Evolutionary conservation across 2,113 vertebrate species (phyloP).

Genomic region (Osmerus mordax): DNA sequence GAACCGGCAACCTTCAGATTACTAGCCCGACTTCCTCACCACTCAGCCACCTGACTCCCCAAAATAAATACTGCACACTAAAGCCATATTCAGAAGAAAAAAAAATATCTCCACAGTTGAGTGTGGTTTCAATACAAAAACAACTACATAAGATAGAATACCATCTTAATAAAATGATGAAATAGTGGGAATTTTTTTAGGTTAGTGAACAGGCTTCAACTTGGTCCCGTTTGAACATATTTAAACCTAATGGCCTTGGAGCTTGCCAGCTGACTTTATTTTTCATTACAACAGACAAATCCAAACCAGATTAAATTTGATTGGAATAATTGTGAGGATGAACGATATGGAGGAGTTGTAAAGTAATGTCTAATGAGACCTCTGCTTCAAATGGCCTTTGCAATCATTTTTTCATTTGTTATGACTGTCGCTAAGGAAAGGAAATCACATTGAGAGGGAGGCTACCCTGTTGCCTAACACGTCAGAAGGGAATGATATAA

Average conservation of each 20-base stretch:
- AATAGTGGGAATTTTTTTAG: too few species aligned
- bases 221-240: background rate
- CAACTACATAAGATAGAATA: too few species aligned
- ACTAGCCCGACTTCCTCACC: too few species aligned
- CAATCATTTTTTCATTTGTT: slow-evolving; percentile 28
- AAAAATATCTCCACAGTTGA: too few species aligned
- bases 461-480: slow-evolving; percentile 43
- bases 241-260: background rate
- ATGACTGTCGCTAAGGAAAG: slow-evolving; percentile 34
- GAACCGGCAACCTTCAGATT: too few species aligned
- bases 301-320: slow-evolving; percentile 45
- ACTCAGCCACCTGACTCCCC: too few species aligned
- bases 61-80: too few species aligned
- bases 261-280: slow-evolving; percentile 2
- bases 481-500: slow-evolving; percentile 42
- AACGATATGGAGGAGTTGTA: slow-evolving; percentile 11
- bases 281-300: slow-evolving; percentile 48
- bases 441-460: slow-evolving; percentile 25
- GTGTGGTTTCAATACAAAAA: too few species aligned
- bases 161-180: too few species aligned
- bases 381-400: slow-evolving; percentile 32
- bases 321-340: slow-evolving; percentile 44
- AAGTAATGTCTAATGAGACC: slow-evolving; percentile 6
- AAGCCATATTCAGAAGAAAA: too few species aligned
- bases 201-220: too few species aligned